Evolutionary conservation across 2,113 vertebrate genomes (phyloP).

Genomic region (Osmerus eperlanus): DNA sequence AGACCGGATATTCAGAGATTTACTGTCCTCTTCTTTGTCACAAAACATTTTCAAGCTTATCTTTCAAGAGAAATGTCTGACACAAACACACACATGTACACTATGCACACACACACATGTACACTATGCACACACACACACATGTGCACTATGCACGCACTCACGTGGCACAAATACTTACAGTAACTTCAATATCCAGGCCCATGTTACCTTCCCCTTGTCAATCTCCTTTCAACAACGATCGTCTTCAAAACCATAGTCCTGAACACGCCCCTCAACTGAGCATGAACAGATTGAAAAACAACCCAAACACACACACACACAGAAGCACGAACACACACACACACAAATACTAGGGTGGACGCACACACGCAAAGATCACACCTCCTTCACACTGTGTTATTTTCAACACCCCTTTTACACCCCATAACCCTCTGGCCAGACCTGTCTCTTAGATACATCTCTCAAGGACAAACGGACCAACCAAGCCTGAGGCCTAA

Average conservation of each 20-base stretch:
- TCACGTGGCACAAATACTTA: background rate
- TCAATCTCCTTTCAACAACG: constrained; percentile 3
- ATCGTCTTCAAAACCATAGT: too few species aligned
- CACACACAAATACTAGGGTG: background rate
- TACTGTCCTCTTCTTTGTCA: background rate
- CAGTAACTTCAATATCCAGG: background rate
- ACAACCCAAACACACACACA: background rate
- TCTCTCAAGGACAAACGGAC: background rate
- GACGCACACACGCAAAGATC: constrained; percentile 1
- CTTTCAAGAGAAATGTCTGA: too few species aligned
- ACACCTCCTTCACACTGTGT: background rate
- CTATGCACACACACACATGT: background rate
- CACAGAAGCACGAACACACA: background rate
- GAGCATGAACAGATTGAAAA: background rate
- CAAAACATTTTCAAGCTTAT: background rate
- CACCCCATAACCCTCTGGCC: background rate
- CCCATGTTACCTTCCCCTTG: background rate
- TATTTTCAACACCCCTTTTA: background rate
- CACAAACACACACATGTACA: too few species aligned
- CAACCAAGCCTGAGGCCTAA: background rate
- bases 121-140: too few species aligned
- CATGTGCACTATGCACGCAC: background rate
- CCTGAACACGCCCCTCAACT: too few species aligned
- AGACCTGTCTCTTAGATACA: background rate
- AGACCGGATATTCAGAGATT: background rate